phyloP scores from a whole-genome alignment of 35 echinoderm and acorn worm genomes.

The Acanthaster planci region DNA sequence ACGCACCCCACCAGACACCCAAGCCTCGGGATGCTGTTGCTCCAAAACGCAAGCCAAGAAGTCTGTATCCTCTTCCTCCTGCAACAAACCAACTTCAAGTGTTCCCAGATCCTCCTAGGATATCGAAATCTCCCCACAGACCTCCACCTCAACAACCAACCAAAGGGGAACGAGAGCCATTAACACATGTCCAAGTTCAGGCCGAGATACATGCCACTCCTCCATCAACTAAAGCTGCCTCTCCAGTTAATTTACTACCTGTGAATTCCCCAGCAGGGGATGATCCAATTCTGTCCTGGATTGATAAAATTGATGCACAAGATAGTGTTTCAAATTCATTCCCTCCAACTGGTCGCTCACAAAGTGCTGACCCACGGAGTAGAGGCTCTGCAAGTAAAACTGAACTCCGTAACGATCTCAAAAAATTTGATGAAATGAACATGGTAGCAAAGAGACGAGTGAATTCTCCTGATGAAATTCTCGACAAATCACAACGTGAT shows the following conservation, averaged over 20 bases:
- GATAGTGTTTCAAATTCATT: background rate
- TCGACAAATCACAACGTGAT: background rate
- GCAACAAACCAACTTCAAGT: background rate
- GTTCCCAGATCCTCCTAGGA: background rate
- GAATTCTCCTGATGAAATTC: background rate
- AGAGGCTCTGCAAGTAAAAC: background rate
- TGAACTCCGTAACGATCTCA: background rate
- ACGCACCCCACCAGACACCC: too few species aligned
- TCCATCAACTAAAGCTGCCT: background rate
- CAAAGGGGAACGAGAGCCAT: background rate
- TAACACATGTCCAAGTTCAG: background rate
- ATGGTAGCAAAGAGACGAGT: background rate
- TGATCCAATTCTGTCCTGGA: background rate
- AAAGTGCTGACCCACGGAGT: background rate
- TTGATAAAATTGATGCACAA: background rate
- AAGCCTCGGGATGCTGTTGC: too few species aligned
- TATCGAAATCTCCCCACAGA: background rate
- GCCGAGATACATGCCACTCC: background rate
- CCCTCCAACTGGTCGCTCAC: constrained; percentile 8
- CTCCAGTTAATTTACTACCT: background rate
- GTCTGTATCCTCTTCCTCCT: background rate
- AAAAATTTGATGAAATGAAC: background rate
- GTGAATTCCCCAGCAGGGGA: background rate
- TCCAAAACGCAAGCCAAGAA: background rate
- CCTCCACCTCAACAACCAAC: background rate